Base-by-base conservation (phyloP, 2,797 vertebrate species). In the Xenops minutus region DNA sequence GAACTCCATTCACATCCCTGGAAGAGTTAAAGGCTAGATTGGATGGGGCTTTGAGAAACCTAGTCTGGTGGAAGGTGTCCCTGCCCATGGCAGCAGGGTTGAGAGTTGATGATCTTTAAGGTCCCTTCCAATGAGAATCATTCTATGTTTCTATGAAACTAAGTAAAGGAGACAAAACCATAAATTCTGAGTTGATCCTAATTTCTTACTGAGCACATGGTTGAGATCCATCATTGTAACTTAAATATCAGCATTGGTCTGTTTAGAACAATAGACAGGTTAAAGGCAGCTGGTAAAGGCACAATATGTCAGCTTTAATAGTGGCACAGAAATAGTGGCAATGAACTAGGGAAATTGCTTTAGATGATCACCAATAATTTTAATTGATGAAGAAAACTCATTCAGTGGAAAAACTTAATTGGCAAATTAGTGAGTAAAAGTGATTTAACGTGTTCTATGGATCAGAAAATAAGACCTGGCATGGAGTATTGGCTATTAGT, bases 361-460 rank as follows among this genome's bases (percentile, higher is more conserved):
- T 85, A 96, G 94, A 97, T 96, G 91, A 98, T 97, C 92, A 97
- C 95, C 96, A 96, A 96, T 97, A 97, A 98, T 97, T 97, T 95
- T 96, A 95, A 94, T 95, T 97, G 97, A 98, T 98, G 96, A 98
- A 92, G 90, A 97, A 96, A 97, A 97, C 95, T 95, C 97, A 97
- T 97, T 94, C 97, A 97, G 88, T 95, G 96, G 76, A 95, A 91
- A 97, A 97, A 95, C 36, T 48, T 97, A 98, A 98, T 96, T 97
- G 95, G 94, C 95, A 98, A 97, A 96, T 93, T 96, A 81, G 93
- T 91, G 91, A 97, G 79, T 96, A 96, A 97, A 95, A 96, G 85
- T 97, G 96, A 97, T 95, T 97, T 96, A 97, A 92, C 96, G 71
- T 96, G 88, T 96, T 97, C 95, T 81, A 77, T 95, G 82, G 81